A percentile compares a stretch with the other conserved stretches of the same genome.
Evolutionary conservation across 2,888 invertebrate genomes (phyloP).

Genomic region (Euphydryas editha): DNA sequence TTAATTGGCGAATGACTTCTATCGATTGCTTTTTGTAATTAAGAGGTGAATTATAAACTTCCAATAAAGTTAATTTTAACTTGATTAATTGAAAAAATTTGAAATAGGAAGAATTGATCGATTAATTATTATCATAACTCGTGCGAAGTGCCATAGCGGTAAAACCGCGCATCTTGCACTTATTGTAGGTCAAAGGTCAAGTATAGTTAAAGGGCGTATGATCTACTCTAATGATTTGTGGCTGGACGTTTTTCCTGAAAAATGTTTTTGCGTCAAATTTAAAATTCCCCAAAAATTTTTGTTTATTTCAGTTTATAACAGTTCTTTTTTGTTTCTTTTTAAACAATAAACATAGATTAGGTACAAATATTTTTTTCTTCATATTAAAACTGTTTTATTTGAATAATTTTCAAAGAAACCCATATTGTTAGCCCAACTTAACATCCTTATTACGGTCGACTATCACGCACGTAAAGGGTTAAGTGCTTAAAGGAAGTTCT

Average conservation of each 20-base stretch:
- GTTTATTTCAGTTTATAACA: neutral
- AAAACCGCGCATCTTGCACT: constrained; percentile 15
- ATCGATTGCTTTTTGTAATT: constrained; percentile 11
- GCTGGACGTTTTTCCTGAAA: neutral
- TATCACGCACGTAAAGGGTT: constrained; percentile 25
- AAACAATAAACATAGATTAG: neutral
- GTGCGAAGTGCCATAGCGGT: constrained; percentile 18
- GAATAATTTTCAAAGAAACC: constrained; percentile 16
- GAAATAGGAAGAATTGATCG: constrained; percentile 1
- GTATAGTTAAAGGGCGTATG: constrained; percentile 21
- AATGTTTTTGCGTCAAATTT: neutral
- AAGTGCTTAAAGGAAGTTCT: constrained; percentile 27
- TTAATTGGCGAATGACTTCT: constrained; percentile 8
- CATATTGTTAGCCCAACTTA: constrained; percentile 24
- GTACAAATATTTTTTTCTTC: neutral
- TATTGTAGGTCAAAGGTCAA: constrained; percentile 24
- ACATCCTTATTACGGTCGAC: constrained; percentile 21
- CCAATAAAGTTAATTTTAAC: constrained; percentile 13
- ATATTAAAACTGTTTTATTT: neutral
- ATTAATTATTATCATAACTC: constrained; percentile 9
- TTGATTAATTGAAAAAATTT: neutral
- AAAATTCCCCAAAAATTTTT: neutral
- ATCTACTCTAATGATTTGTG: constrained; percentile 1
- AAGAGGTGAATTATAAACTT: constrained; percentile 24
- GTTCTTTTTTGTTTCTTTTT: neutral